These are phyloP conservation scores for Mesochorus sp. DNA, from an alignment of 2,888 invertebrate species.

Conservation along the genomic window DNA sequence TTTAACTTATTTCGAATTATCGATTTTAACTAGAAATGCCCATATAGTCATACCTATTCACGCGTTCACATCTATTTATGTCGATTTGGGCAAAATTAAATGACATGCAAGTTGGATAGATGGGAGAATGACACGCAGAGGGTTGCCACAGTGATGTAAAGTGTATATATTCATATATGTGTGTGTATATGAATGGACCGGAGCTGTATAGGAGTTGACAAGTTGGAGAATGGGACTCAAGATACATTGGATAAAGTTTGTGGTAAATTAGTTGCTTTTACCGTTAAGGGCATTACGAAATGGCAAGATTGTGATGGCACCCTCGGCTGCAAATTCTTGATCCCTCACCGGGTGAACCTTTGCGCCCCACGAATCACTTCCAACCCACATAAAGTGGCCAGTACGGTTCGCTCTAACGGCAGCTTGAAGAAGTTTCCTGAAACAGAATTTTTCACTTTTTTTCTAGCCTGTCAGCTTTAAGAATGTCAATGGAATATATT, in stretches of 20 bases:
- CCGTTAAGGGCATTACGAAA: conserved; percentile 84
- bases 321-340: conserved; percentile 85
- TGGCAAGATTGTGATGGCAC: conserved; percentile 86
- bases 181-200: background rate
- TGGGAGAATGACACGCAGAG: conserved; percentile 11
- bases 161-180: background rate
- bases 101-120: conserved; percentile 27
- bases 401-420: conserved; percentile 84
- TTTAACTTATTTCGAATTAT: too few species aligned
- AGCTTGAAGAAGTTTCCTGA: conserved; percentile 84
- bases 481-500: background rate
- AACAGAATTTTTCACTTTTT: conserved; percentile 52
- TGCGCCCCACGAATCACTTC: conserved; percentile 89
- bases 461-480: background rate
- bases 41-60: too few species aligned
- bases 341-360: conserved; percentile 86
- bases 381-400: conserved; percentile 87
- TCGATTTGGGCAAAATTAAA: conserved; percentile 10
- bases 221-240: conserved; percentile 7
- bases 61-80: too few species aligned
- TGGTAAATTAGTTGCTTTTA: conserved; percentile 70
- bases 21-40: too few species aligned
- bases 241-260: background rate
- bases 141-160: too few species aligned
- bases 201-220: conserved; percentile 5